phyloP scores from a whole-genome alignment of 2,888 invertebrate genomes.

The Encarsia formosa region DNA sequence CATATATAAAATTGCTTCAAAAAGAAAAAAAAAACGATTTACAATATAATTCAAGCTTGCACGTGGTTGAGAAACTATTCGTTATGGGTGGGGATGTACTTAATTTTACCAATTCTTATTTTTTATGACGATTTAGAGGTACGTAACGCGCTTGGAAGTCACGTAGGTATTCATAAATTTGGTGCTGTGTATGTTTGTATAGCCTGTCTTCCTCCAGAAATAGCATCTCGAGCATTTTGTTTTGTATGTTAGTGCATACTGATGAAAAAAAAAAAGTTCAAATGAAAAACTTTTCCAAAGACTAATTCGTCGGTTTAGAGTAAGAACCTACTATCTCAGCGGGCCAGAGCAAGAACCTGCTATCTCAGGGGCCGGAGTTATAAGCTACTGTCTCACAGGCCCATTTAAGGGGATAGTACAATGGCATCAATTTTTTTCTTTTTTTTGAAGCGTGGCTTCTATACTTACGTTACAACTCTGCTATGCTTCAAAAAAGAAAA shows the following conservation, averaged over 20 bases:
- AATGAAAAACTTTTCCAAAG: slow-evolving; percentile 14
- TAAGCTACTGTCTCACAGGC: too few species aligned
- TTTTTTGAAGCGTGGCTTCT: too few species aligned
- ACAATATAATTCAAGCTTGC: slow-evolving; percentile 2
- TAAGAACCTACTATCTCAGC: too few species aligned
- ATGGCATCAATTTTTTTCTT: too few species aligned
- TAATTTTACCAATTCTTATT: slow-evolving; percentile 12
- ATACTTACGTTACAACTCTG: too few species aligned
- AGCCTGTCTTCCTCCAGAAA: slow-evolving; percentile 11
- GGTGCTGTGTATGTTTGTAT: slow-evolving; percentile 12
- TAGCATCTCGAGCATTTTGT: slow-evolving; percentile 9
- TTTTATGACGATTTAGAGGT: slow-evolving; percentile 19
- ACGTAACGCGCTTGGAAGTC: slow-evolving; percentile 21
- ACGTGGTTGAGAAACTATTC: slow-evolving; percentile 16
- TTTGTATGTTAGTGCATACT: not conserved
- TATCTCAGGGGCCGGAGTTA: too few species aligned
- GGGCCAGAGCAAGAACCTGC: too few species aligned
- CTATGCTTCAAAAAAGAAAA: too few species aligned
- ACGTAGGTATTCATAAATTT: slow-evolving; percentile 6
- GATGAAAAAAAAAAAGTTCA: slow-evolving; percentile 10
- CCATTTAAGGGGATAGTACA: too few species aligned
- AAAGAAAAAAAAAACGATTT: not conserved
- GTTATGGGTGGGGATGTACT: not conserved
- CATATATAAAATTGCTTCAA: slow-evolving; percentile 3
- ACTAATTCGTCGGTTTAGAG: too few species aligned